Percentiles rank a stretch among this genome's conserved stretches.
Evolutionary conservation across 2,113 vertebrate species (phyloP).

Genomic region (Pterocles gutturalis): DNA sequence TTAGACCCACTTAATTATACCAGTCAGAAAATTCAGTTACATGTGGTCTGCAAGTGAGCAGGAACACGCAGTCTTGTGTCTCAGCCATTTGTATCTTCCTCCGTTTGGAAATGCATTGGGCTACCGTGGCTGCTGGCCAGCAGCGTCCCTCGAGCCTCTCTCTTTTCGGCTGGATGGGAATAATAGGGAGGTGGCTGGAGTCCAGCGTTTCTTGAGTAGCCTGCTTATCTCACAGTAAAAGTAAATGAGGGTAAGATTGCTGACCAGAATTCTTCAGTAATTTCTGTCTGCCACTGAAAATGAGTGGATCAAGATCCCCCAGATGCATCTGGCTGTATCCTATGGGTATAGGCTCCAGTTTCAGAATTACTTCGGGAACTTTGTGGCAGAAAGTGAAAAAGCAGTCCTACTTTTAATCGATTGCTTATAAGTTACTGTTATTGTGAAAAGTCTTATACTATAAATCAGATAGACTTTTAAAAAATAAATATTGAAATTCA

Average conservation of each 20-base stretch:
- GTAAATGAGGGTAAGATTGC: not conserved
- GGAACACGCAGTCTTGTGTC: not conserved
- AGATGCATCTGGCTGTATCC: not conserved
- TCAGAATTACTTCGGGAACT: not conserved
- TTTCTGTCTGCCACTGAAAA: not conserved
- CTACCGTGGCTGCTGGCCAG: not conserved
- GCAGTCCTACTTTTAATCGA: not conserved
- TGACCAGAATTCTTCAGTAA: not conserved
- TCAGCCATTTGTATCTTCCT: not conserved
- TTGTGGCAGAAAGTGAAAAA: not conserved
- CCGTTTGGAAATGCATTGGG: not conserved
- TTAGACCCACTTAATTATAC: not conserved
- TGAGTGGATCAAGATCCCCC: not conserved
- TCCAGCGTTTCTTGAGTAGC: not conserved
- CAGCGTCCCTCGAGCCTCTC: not conserved
- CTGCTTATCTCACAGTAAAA: not conserved
- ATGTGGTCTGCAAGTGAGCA: not conserved
- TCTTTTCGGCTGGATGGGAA: not conserved
- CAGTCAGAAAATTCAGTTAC: not conserved
- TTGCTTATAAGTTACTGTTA: not conserved
- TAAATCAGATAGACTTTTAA: not conserved
- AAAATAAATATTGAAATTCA: not conserved
- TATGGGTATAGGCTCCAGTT: not conserved
- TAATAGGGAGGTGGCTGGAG: not conserved
- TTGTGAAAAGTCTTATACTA: not conserved